These are phyloP conservation scores for Acronicta psi DNA, from an alignment of 2,888 invertebrate genomes.

Conservation along the genomic window DNA sequence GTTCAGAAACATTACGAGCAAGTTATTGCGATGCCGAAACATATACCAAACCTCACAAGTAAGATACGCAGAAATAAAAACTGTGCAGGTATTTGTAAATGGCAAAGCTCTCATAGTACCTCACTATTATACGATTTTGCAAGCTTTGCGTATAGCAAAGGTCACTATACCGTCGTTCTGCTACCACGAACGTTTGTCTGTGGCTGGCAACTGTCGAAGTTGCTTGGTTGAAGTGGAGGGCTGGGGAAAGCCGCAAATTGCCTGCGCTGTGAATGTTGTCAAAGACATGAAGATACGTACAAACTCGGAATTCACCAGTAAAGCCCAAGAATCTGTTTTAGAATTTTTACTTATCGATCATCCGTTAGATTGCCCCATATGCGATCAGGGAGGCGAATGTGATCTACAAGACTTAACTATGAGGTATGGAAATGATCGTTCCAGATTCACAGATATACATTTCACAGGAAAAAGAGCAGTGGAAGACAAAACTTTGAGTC, in stretches of 20 bases:
- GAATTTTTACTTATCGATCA: conserved; percentile 99
- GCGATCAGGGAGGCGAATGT: conserved; percentile 98
- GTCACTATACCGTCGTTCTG: conserved; percentile 96
- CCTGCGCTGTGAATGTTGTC: conserved; percentile 99
- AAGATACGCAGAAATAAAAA: conserved; percentile 35
- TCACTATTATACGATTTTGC: conserved; percentile 97
- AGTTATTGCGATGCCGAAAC: conserved; percentile 57
- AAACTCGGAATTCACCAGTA: conserved; percentile 94
- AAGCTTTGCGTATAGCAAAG: conserved; percentile 79
- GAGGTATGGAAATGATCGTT: conserved; percentile 98
- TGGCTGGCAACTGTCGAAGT: conserved; percentile 99
- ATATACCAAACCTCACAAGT: conserved; percentile 47
- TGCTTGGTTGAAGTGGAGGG: conserved; percentile 99
- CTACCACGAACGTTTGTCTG: conserved; percentile 98
- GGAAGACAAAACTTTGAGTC: conserved; percentile 98
- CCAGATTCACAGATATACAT: conserved; percentile 96
- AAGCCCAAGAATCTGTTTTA: conserved; percentile 94
- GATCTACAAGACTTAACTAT: conserved; percentile 99
- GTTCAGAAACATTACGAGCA: conserved; percentile 61
- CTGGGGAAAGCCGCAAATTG: conserved; percentile 98
- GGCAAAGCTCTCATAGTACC: conserved; percentile 97
- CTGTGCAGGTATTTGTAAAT: conserved; percentile 96
- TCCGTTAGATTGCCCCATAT: conserved; percentile 99
- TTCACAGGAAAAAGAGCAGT: conserved; percentile 97
- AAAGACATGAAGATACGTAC: conserved; percentile 99